Base-by-base conservation (phyloP, 2,797 vertebrate genomes). In the Percopsis omiscomaycus region DNA sequence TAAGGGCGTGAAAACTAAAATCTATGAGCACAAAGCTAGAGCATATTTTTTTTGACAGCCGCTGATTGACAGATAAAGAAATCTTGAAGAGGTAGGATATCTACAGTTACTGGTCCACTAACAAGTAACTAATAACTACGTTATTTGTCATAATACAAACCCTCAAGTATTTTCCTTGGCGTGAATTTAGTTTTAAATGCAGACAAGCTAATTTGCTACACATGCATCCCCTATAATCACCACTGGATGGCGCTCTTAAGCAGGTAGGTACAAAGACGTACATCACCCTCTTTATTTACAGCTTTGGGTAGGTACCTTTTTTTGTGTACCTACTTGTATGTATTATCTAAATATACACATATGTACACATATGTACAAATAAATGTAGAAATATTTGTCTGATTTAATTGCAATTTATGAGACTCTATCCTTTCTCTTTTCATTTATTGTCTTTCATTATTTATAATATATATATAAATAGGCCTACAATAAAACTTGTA, bases 201-300 rank as follows among this genome's bases (percentile, higher is more conserved):
- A 30, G 3, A 55, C n/a, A 27, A 5, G 63, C 75, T 74, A 55
- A 71, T 75, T 68, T 70, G 5, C 5, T 1, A 71, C 3, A 46
- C 37, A 52, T 30, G 0, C 32, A n/a, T 75, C 81, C 49, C 50
- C 42, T 27, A 45, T 9, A 10, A 12, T 11, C n/a, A 52, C 71
- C 44, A 62, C 71, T 77, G 84, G 86, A 80, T 79, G 84, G 73
- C 78, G 79, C 67, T 58, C 70, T 56, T 4, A 65, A 44, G 60
- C 70, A 79, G 16, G 49, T 54, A 66, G 61, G 45, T 22, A 22
- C 22, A 22, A 22, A 22, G 22, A 22, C 22, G 22, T 22, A 22
- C 22, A 22, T 1, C 22, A 22, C 22, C 22, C 22, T 22, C 22
- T 22, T 22, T 22, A 22, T 22, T 22, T 22, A 22, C 22, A 22